Base-by-base conservation (phyloP, 2,797 vertebrate species). In the Balearica regulorum region DNA sequence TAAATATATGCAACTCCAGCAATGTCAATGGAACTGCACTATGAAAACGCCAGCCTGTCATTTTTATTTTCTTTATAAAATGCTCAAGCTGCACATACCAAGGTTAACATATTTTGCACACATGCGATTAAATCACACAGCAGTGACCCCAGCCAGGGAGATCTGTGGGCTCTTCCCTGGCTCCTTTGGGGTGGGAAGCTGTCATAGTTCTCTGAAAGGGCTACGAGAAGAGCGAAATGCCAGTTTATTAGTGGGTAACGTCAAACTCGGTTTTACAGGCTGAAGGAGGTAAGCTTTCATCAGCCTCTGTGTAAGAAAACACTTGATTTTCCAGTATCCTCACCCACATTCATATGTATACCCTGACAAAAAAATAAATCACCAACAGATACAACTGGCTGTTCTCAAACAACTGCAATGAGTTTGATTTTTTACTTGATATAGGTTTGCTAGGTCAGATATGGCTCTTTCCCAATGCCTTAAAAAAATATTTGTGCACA, bases 21-120 rank as follows among this genome's bases (percentile, higher is more conserved):
- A 54, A 61, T 4, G 4, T 31, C 8, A 7, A 1, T 26, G 46
- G 49, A 83, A 31, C 2, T 16, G 46, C 44, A 65, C 15, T 58
- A 35, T 0, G 0, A 19, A 61, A 49, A 44, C 18, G 8, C 49
- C 57, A 76, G n/a, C 12, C 53, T 10, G 4, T 29, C 9, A 3
- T 46, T 88, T 86, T 77, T 13, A 21, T 48, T 68, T 87, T 33
- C 76, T 62, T 66, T 71, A 22, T 57, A 31, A 80, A 82, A 48
- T 28, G 24, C 16, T 54, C 39, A 62, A 48, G 7, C 19, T 58
- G 46, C n/a, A 77, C 1, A 1, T 44, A 8, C 6, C 20, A 66
- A 89, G 44, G 25, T 9, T 76, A 65, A 87, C 76, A 28, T 58
- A 58, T 33, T 72, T 65, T 54, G 37, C 53, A 54, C 49, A 41